These are phyloP conservation scores for Procambarus virginalis DNA, from an alignment of 1,140 invertebrate genomes.

Conservation along the genomic window DNA sequence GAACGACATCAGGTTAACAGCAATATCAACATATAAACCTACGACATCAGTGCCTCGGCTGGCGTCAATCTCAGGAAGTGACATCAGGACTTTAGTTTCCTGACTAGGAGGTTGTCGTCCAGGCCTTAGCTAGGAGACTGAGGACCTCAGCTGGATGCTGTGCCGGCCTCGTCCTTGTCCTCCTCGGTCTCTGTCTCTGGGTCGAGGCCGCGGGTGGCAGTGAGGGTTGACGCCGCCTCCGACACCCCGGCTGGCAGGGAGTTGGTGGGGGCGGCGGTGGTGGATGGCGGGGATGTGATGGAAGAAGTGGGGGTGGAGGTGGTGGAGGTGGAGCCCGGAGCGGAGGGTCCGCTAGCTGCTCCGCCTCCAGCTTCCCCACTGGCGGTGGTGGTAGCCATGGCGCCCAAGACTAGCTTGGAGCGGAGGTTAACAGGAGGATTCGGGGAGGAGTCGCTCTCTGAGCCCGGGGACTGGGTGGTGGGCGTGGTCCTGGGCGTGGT, in stretches of 20 bases:
- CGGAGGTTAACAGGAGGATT: constrained; percentile 71
- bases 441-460: constrained; percentile 71
- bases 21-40: constrained; percentile 17
- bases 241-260: constrained; percentile 40
- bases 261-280: constrained; percentile 58
- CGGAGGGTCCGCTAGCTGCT: constrained; percentile 59
- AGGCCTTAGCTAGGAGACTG: neutral
- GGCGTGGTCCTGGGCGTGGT: constrained; percentile 63
- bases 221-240: constrained; percentile 60
- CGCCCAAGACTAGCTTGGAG: constrained; percentile 65
- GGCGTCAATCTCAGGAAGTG: neutral
- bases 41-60: constrained; percentile 23
- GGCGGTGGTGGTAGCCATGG: constrained; percentile 47
- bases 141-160: constrained; percentile 60
- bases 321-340: constrained; percentile 68
- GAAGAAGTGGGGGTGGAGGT: constrained; percentile 70
- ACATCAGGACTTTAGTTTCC: neutral
- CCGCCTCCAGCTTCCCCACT: neutral
- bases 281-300: constrained; percentile 68
- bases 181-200: constrained; percentile 60
- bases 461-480: constrained; percentile 70
- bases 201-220: constrained; percentile 63
- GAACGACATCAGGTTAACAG: constrained; percentile 24
- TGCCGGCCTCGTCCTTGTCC: constrained; percentile 57
- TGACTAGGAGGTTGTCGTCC: neutral